Base-by-base conservation (phyloP, 1,140 invertebrate species). In the Lerema accius region DNA sequence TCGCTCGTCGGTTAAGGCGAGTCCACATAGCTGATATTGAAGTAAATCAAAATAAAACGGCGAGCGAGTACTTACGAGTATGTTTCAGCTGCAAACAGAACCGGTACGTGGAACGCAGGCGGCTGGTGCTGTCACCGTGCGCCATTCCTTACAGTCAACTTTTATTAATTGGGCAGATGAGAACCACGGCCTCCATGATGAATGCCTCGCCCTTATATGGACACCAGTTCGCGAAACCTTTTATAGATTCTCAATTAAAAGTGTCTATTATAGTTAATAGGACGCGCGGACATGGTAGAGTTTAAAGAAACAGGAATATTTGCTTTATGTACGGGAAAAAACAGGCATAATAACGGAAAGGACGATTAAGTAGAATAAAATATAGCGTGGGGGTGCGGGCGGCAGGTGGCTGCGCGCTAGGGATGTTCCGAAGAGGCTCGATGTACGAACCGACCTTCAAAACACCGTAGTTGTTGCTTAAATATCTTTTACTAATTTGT, bases 161-260 rank as follows among this genome's bases (percentile, higher is more conserved):
- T 86, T 89, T 90, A 90, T 90, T 90, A 90, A 90, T 90, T 90
- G 87, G 86, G 84, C 87, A 89, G 86, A 90, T 89, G 87, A 89
- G 86, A 87, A 81, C 78, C 83, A 77, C 78, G 77, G 82, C 78
- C 76, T 76, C 82, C 81, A 86, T 87, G 86, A 90, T 86, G 87
- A 90, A 89, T 88, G 82, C 82, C 68, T 85, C 71, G 49, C 35
- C 87, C 87, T 67, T 90, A 87, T 90, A 90, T 63, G 84, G 87
- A 51, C 66, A 79, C 55, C 82, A 75, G 79, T 87, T 85, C 80
- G 83, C 84, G 78, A 89, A 90, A 89, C 87, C 86, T 90, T 89
- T 90, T 89, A 89, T 90, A 90, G 83, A 89, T 90, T 90, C 87
- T 86, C 84, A 90, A 90, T 90, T 90, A 90, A 90, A 89, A 90